Percentiles rank a stretch among this genome's conserved stretches.
Evolutionary conservation across 1,140 invertebrate species (phyloP).

Genomic region (Andricus grossulariae): DNA sequence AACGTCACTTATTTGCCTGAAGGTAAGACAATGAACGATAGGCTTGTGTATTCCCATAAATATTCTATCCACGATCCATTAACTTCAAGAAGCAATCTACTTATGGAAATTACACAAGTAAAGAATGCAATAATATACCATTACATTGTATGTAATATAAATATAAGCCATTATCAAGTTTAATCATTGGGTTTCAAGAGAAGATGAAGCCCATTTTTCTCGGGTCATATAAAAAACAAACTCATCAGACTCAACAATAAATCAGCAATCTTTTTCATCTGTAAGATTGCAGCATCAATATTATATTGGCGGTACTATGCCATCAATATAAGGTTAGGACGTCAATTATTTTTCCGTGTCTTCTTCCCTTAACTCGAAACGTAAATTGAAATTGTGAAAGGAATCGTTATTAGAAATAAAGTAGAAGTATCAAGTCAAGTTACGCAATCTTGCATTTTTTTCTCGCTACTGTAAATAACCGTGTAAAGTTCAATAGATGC

Average conservation of each 20-base stretch:
- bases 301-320: background rate
- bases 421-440: too few species aligned
- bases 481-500: too few species aligned
- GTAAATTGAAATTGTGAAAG: too few species aligned
- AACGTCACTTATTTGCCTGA: background rate
- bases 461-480: too few species aligned
- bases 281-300: conserved; percentile 6
- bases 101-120: too few species aligned
- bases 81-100: too few species aligned
- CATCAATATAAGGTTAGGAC: conserved; percentile 1
- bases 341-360: background rate
- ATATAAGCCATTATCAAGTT: background rate
- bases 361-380: background rate
- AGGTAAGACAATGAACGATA: background rate
- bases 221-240: conserved; percentile 1
- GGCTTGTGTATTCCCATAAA: too few species aligned
- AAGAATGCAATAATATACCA: too few species aligned
- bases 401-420: background rate
- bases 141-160: too few species aligned
- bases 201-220: background rate
- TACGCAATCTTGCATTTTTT: too few species aligned
- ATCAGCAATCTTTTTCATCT: background rate
- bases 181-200: background rate
- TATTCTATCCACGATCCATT: too few species aligned
- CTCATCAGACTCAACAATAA: conserved; percentile 7